Conservation (phyloP, 1,140 invertebrate genomes). For the Zeugodacus cucurbitae region DNA sequence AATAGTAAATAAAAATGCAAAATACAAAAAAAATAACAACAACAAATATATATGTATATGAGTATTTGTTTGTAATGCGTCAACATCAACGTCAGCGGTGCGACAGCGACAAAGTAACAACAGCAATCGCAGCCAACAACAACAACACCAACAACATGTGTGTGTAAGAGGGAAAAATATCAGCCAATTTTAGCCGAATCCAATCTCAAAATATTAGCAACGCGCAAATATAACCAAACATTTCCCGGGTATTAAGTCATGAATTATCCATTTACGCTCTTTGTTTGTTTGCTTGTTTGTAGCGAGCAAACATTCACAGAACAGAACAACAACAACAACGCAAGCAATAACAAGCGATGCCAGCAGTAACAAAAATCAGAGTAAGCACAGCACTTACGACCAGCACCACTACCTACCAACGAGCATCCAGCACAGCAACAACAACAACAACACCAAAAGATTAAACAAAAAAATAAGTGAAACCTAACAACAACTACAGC, state of each 20-base stretch:
- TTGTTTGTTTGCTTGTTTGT: slow-evolving; percentile 42
- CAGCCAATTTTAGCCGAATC: slow-evolving; percentile 53
- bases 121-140: not conserved
- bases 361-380: slow-evolving; percentile 29
- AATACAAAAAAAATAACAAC: not conserved
- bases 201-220: slow-evolving; percentile 55
- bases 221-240: slow-evolving; percentile 49
- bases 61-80: not conserved
- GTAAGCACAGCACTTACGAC: slow-evolving; percentile 10
- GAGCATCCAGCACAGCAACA: not conserved
- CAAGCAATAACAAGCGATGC: not conserved
- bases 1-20: slow-evolving; percentile 40
- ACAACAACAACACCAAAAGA: not conserved
- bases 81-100: not conserved
- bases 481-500: not conserved
- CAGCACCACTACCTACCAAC: too few species aligned
- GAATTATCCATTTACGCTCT: slow-evolving; percentile 45
- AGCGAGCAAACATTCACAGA: slow-evolving; percentile 40
- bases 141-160: slow-evolving; percentile 41
- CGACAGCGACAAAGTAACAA: not conserved
- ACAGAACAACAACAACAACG: not conserved
- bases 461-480: not conserved
- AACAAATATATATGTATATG: too few species aligned
- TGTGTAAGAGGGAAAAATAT: slow-evolving; percentile 45
- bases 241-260: slow-evolving; percentile 46